Base-by-base conservation (phyloP, 2,888 invertebrate species). In the Resseliella maxima region DNA sequence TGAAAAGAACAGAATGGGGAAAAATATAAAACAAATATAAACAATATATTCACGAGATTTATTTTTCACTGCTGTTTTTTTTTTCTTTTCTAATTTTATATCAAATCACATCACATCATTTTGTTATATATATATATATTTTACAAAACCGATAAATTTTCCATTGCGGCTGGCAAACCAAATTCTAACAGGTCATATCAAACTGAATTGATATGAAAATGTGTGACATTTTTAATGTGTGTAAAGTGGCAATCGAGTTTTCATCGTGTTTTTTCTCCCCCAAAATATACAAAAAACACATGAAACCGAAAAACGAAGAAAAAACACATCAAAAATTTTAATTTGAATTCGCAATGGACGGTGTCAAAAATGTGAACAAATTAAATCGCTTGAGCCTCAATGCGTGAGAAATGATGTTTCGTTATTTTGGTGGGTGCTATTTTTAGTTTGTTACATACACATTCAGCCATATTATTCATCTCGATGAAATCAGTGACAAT, bases 401-500 rank as follows among this genome's bases (percentile, higher is more conserved):
- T 31, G 31, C 72, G 31, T 72, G 31, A 31, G 59, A 72, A 72
- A 72, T 72, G 15, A 31, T 72, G 72, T 35, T 50, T 72, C 72
- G 72, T 72, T 72, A 24, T 72, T 59, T n/a, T n/a, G n/a, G n/a
- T n/a, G n/a, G 72, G 10, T 72, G 72, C 72, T 72, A 72, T 72
- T 72, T 72, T 72, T 72, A 72, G 31, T 27, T n/a, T 6, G 10
- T 24, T 24, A 24, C 59, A 59, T 6, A 59, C 59, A 72, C 27
- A 72, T 72, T 72, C 0, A 15, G 21, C 15, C 31, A 72, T 72
- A 72, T 72, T 31, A 31, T 72, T 31, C 72, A 72, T 72, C 35
- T 3, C 46, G 72, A 72, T 72, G 72, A 72, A 72, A 72, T 31
- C 72, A 72, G 72, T 72, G 72, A 72, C 72, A 72, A 72, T 72